phyloP scores from a whole-genome alignment of 2,888 invertebrate species.

The Prosopocoilus inquinatus region DNA sequence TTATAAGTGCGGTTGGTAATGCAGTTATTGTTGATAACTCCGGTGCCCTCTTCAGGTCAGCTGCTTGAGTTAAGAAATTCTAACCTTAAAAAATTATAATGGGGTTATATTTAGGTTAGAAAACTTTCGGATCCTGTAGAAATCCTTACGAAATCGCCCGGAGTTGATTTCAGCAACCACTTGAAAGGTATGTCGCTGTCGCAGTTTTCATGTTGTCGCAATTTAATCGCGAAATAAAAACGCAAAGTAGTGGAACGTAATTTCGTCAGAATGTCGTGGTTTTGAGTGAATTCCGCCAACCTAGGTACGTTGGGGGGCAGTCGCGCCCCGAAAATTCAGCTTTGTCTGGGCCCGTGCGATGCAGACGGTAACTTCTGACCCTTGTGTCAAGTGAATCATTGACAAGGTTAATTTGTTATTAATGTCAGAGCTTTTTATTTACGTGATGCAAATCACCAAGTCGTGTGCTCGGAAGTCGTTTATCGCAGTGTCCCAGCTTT shows the following conservation, averaged over 20 bases:
- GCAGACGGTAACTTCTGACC: background rate
- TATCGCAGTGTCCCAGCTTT: background rate
- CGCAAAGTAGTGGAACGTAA: background rate
- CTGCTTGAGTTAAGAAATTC: no score
- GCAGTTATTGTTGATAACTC: no score
- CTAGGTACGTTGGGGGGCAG: background rate
- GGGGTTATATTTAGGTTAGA: no score
- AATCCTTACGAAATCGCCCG: no score
- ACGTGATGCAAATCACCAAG: slow-evolving; percentile 1
- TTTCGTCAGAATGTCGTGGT: background rate
- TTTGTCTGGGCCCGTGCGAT: background rate
- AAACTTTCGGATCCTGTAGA: no score
- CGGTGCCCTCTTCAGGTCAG: no score
- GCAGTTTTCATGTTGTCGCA: no score
- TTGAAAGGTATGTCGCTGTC: no score
- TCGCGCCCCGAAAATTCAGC: background rate
- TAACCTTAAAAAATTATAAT: no score
- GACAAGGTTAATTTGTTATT: slow-evolving; percentile 44
- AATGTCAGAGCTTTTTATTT: slow-evolving; percentile 38
- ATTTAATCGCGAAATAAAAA: background rate
- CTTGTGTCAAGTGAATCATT: slow-evolving; percentile 41
- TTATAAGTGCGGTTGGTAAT: no score
- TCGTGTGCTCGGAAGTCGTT: slow-evolving; percentile 11
- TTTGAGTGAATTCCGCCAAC: background rate
- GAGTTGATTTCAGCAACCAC: no score